Conservation (phyloP, 2,888 invertebrate genomes). For the Panorpa germanica region DNA sequence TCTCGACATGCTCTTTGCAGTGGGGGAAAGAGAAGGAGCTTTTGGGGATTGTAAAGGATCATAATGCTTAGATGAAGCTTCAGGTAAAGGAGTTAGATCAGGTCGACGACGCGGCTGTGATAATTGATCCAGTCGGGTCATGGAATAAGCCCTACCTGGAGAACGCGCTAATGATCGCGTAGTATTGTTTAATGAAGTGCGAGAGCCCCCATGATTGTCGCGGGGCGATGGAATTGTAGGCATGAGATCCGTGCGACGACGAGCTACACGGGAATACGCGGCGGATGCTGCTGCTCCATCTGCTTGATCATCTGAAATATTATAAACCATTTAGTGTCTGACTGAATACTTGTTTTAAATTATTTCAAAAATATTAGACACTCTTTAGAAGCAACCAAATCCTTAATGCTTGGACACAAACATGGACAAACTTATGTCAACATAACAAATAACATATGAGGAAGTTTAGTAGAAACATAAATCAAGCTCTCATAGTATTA, state of each 20-base stretch:
- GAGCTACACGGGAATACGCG: conserved; percentile 60
- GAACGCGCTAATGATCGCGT: conserved; percentile 27
- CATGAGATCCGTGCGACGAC: conserved; percentile 77
- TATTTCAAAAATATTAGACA: no score
- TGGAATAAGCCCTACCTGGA: conserved; percentile 81
- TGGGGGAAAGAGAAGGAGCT: conserved; percentile 18
- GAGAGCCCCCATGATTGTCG: conserved; percentile 32
- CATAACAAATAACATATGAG: no score
- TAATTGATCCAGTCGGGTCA: conserved; percentile 80
- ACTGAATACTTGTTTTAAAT: no score
- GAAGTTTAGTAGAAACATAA: no score
- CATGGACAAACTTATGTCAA: no score
- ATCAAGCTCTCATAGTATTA: no score
- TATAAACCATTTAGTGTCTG: no score
- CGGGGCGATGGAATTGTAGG: conserved; percentile 67
- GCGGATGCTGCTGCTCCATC: conserved; percentile 30
- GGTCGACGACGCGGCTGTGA: conserved; percentile 45
- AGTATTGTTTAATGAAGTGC: no score
- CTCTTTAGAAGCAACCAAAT: no score
- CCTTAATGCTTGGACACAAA: no score
- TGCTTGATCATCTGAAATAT: conserved; percentile 13
- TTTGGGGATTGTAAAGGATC: conserved; percentile 19
- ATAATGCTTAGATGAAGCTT: conserved; percentile 4
- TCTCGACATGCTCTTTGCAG: conserved; percentile 33
- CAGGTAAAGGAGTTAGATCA: conserved; percentile 3